Conservation (phyloP, 2,113 vertebrate genomes). For the Actinemys pallida region DNA sequence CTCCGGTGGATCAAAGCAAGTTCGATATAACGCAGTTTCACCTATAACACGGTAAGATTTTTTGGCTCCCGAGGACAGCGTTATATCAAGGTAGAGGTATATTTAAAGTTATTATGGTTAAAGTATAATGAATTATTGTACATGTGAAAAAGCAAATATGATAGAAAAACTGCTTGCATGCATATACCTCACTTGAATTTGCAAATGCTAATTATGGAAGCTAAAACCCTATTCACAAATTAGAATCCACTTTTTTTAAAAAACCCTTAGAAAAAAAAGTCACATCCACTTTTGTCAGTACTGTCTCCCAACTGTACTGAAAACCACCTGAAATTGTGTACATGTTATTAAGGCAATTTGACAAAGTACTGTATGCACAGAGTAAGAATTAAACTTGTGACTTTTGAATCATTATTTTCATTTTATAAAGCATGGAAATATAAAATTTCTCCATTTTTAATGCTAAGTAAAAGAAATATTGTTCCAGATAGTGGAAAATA, state of each 20-base stretch:
- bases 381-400: background rate
- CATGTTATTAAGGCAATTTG: rapidly evolving
- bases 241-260: rapidly evolving
- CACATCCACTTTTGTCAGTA: background rate
- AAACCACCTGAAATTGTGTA: rapidly evolving
- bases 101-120: background rate
- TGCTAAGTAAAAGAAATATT: background rate
- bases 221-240: background rate
- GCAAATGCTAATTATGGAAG: background rate
- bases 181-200: background rate
- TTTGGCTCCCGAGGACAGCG: too few relatives aligned
- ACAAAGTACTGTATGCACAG: background rate
- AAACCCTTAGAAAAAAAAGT: rapidly evolving
- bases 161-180: background rate
- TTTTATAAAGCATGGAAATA: background rate
- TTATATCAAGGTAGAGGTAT: too few relatives aligned
- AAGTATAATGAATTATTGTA: background rate
- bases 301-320: background rate
- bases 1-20: too few relatives aligned
- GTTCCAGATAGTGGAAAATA: background rate
- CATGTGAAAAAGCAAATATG: background rate
- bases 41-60: too few relatives aligned
- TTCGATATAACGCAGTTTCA: too few relatives aligned
- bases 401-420: background rate
- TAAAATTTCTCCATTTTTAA: background rate